Evolutionary conservation across 1,140 invertebrate genomes (phyloP), one percentile per base, ranked within the genome.

Genomic region (Schlechtendalia chinensis): DNA sequence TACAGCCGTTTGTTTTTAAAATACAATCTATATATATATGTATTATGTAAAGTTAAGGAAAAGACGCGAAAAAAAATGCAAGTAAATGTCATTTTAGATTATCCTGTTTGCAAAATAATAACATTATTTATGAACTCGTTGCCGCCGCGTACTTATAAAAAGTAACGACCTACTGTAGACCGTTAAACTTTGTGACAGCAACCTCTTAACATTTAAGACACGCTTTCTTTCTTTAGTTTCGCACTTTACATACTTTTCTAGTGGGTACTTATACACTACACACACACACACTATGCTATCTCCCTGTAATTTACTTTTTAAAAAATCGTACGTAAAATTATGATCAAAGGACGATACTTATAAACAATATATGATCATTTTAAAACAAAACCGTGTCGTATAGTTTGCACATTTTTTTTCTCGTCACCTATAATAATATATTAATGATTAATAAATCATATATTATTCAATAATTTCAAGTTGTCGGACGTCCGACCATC

Each of bases 131-230:
- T 53, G 47, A 72, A 72, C 69, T 72, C 69, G 22, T 50, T 47
- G 17, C 22, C 16, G 16, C 24, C 22, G 17, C 47, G 39, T 29
- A n/a, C 39, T 54, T 54, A 54, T 54, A 54, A 54, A 72, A 72
- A 32, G 24, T 54, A 72, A 72, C 69, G 47, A 39, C 69, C 47
- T 50, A 24, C 47, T 71, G 27, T 14, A 53, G 0, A 32, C 47
- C 27, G 47, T 72, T 53, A 72, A 72, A 72, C 69, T 72, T 54
- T 54, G 16, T 72, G 69, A 72, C 69, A 54, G 69, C 50, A 32
- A 72, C 69, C 69, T 72, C 69, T 72, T 72, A 50, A 69, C 67
- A 54, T 54, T 72, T 53, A 72, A 72, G 50, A 72, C 39, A 5
- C 45, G 29, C 39, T 65, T 65, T 69, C 19, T 22, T 45, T 29